Evolutionary conservation across 2,888 invertebrate genomes (phyloP), one percentile per base, ranked within the genome.

Genomic region (Drosophila seclusa): DNA sequence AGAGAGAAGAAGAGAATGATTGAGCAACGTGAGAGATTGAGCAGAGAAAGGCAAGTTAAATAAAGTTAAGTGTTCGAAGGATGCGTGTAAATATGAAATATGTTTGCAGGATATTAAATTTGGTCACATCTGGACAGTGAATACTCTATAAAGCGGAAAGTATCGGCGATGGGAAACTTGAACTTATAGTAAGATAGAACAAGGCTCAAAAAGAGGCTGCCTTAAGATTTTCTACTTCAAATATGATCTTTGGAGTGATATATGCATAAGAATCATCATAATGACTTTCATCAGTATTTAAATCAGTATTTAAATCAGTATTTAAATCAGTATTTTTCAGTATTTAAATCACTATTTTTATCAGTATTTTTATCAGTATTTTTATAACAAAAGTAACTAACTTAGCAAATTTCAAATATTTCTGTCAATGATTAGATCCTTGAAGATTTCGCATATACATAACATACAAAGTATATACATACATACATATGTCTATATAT

Each of bases 11-110:
- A 32, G 21, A 40, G 36, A 36, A 29, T 31, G 34, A 27, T 50
- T 64, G 53, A 52, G 68, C 1, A 59, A 76, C 21, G 16, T 34
- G n/a, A 34, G 21, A 65, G 27, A 76, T 70, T 76, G 70, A 68
- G 55, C 59, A 45, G 62, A 58, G 50, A 68, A 68, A 68, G 58
- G 61, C 58, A 80, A 58, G 66, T 62, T 66, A 61, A 50, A 38
- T 49, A 50, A 68, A 79, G 64, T 66, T 54, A 64, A 64, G 60
- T 57, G 45, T 57, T 36, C 31, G 49, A 36, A 74, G 21, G 52
- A 52, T 36, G 71, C 29, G 61, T 52, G 68, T 29, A 58, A 61
- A 69, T 54, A 73, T 57, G 52, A 52, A 69, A 76, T 54, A 62
- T 71, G 61, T 1, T 32, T 40, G 34, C 59, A 57, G 24, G 34